A percentile compares a stretch with the other conserved stretches of the same genome.
phyloP scores from a whole-genome alignment of 2,113 vertebrate species.

The Hydrolagus affinis region DNA sequence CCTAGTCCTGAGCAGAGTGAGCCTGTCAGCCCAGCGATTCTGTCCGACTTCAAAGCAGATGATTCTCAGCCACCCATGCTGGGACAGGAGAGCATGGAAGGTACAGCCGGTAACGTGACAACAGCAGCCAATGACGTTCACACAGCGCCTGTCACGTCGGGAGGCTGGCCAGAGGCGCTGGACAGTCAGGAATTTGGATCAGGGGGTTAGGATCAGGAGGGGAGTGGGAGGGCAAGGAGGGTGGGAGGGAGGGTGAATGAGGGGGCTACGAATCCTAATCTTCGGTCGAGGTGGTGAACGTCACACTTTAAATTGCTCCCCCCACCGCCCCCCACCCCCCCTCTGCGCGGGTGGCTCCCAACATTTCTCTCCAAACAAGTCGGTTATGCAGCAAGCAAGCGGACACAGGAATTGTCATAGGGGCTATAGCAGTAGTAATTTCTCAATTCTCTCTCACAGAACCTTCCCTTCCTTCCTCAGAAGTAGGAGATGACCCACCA shows the following conservation, averaged over 20 bases:
- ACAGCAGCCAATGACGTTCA: too few relatives aligned
- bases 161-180: too few relatives aligned
- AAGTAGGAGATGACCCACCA: slow-evolving; percentile 89
- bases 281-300: neutral
- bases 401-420: neutral
- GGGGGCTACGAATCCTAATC: neutral
- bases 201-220: too few relatives aligned
- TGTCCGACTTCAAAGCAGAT: slow-evolving; percentile 71
- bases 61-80: slow-evolving; percentile 91
- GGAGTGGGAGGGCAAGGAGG: too few relatives aligned
- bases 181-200: too few relatives aligned
- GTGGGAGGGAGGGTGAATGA: neutral
- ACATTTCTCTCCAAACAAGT: neutral
- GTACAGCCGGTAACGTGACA: slow-evolving; percentile 46
- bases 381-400: neutral
- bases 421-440: slow-evolving; percentile 20
- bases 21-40: slow-evolving; percentile 76
- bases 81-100: slow-evolving; percentile 86
- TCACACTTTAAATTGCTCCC: slow-evolving; percentile 6
- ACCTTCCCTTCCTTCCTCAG: slow-evolving; percentile 70
- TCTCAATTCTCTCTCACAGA: slow-evolving; percentile 52
- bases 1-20: slow-evolving; percentile 87
- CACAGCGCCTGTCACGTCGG: too few relatives aligned
- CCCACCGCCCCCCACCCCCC: too few relatives aligned
- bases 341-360: too few relatives aligned